Conservation (phyloP, 2,888 invertebrate species). For the Rhagonycha lutea region DNA sequence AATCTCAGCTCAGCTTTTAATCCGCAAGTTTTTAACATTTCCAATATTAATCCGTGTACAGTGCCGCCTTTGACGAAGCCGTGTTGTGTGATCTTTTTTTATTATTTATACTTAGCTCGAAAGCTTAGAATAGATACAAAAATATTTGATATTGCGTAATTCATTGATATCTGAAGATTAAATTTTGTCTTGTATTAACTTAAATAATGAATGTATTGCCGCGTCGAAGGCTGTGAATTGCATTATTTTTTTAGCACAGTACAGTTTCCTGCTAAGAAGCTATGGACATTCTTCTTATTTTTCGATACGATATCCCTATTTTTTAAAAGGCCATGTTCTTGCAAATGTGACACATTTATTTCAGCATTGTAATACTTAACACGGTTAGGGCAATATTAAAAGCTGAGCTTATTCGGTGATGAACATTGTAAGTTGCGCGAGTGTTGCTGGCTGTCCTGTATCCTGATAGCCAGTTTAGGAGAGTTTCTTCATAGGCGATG, state of each 20-base stretch:
- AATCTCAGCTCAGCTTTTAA: constrained; percentile 58
- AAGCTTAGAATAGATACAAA: constrained; percentile 48
- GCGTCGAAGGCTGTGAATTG: constrained; percentile 36
- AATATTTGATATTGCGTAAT: constrained; percentile 19
- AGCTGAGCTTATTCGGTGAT: constrained; percentile 56
- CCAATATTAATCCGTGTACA: constrained; percentile 54
- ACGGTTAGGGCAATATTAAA: constrained; percentile 51
- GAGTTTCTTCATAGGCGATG: constrained; percentile 77
- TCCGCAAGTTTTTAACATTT: constrained; percentile 54
- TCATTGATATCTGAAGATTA: constrained; percentile 11
- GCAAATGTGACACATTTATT: constrained; percentile 47
- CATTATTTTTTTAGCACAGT: constrained; percentile 43
- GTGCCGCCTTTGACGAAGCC: constrained; percentile 44
- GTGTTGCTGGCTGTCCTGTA: constrained; percentile 53
- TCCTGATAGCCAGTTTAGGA: constrained; percentile 50
- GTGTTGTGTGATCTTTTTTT: constrained; percentile 51
- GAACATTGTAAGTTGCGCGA: constrained; percentile 55
- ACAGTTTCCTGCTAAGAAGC: constrained; percentile 37
- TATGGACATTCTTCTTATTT: constrained; percentile 35
- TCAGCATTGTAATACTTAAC: constrained; percentile 44
- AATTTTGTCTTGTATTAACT: constrained; percentile 28
- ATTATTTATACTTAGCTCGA: constrained; percentile 31
- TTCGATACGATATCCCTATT: constrained; percentile 40
- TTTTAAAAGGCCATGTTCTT: constrained; percentile 55
- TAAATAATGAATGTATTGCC: constrained; percentile 6